phyloP scores from a whole-genome alignment of 2,797 vertebrate genomes.

The Catamblyrhynchus diadema region DNA sequence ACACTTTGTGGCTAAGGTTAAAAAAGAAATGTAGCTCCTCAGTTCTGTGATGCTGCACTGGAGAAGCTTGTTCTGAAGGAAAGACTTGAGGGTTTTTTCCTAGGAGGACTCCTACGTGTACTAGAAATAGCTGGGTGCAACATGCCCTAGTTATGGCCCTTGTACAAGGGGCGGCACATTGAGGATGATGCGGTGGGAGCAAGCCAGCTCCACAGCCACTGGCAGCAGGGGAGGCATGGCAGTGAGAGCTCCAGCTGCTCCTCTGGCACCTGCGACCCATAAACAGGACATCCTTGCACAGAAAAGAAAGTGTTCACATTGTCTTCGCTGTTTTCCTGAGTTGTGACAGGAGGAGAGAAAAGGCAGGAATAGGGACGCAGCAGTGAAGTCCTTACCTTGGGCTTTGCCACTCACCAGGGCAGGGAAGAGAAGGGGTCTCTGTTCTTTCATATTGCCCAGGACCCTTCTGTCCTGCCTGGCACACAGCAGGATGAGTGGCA shows the following conservation, averaged over 20 bases:
- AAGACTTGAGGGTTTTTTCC: neutral
- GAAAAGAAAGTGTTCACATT: neutral
- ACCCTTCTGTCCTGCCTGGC: neutral
- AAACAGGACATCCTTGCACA: neutral
- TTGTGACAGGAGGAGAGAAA: neutral
- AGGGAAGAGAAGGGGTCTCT: no score
- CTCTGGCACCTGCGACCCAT: neutral
- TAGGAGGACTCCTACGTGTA: constrained; percentile 16
- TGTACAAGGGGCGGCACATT: fast-evolving
- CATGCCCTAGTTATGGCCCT: constrained; percentile 2
- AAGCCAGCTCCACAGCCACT: neutral
- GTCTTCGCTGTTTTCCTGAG: neutral
- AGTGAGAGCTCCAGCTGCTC: neutral
- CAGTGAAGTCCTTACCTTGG: neutral
- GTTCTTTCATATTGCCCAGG: neutral
- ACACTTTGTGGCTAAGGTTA: constrained; percentile 10
- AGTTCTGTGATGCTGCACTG: neutral
- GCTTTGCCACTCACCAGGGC: neutral
- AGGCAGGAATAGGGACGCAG: fast-evolving
- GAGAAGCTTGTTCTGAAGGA: constrained; percentile 25
- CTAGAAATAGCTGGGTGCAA: neutral
- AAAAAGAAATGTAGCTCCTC: neutral
- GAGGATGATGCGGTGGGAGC: neutral
- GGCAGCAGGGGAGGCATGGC: neutral
- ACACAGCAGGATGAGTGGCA: neutral